Base-by-base conservation (phyloP, 2,113 vertebrate species). In the Rhinogobius similis region DNA sequence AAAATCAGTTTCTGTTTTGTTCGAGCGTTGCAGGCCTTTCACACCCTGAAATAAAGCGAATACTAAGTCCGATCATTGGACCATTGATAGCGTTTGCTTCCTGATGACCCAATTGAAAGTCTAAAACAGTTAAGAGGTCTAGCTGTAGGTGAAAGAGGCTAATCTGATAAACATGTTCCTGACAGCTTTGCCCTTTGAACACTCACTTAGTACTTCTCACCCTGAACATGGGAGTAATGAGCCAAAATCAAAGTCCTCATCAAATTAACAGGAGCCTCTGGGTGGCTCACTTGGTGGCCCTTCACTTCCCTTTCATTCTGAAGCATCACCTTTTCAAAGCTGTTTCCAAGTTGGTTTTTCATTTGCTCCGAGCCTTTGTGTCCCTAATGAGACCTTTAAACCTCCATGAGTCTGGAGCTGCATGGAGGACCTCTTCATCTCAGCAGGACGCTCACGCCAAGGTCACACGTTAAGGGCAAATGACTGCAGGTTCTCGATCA, bases 171-270 rank as follows among this genome's bases (percentile, higher is more conserved):
- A 76, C 79, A 68, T 83, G 68, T 70, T 71, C 68, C 86, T 87
- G 89, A 90, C 90, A 89, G 86, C n/a, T 78, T 86, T 77, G 23
- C 23, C 46, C 86, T 88, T 88, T 88, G 85, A 90, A 88, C 86
- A 86, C 88, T 82, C 84, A 90, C 87, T 90, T 77, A 86, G 85
- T 89, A 79, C 78, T 77, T 92, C 87, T 82, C 83, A 87, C 88
- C 87, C 80, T 38, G 9, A 75, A 78, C 75, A 74, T 75, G 77
- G 82, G 82, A 82, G 79, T 74, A 87, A 86, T 78, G 76, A 82
- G 67, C 73, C 46, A 63, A 55, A 90, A 88, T 83, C 86, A 85
- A 89, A 91, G 88, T 81, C 81, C 81, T 88, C 87, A 84, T 86
- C 86, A 84, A 77, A 77, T 78, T 52, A 69, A 67, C 73, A 44